Conservation (phyloP, 2,113 vertebrate species). For the Phalacrocorax pelagicus region DNA sequence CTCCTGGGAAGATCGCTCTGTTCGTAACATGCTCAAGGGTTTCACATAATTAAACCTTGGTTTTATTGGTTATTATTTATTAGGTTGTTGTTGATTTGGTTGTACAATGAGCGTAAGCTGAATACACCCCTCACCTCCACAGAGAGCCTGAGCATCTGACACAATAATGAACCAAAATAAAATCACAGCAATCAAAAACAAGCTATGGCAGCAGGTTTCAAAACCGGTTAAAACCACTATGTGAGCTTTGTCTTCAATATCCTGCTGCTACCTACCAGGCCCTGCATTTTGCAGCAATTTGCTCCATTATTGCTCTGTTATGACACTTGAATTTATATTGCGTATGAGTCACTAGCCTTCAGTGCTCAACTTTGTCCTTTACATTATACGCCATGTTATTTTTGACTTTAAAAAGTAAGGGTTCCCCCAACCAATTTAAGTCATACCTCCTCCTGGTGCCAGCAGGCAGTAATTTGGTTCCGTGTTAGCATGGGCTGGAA, state of each 20-base stretch:
- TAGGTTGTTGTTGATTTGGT: not conserved
- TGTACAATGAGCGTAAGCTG: not conserved
- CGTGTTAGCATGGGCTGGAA: not conserved
- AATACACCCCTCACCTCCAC: not conserved
- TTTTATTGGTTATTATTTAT: slow-evolving; percentile 12
- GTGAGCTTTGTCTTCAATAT: not conserved
- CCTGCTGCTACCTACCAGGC: slow-evolving; percentile 12
- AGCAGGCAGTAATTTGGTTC: not conserved
- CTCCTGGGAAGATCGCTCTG: not conserved
- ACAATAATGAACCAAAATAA: not conserved
- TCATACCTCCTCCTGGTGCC: not conserved
- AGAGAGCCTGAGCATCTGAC: not conserved
- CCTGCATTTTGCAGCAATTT: slow-evolving; percentile 31
- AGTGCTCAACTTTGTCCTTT: not conserved
- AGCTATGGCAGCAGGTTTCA: slow-evolving; percentile 28
- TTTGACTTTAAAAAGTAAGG: not conserved
- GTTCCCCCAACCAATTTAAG: not conserved
- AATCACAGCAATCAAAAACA: slow-evolving; percentile 21
- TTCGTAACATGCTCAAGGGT: not conserved
- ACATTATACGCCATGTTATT: not conserved
- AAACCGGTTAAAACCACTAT: slow-evolving; percentile 29
- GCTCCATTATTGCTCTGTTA: not conserved
- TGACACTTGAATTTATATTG: not conserved
- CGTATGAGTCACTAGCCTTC: not conserved
- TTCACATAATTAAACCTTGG: not conserved